A percentile compares a stretch with the other conserved stretches of the same genome.
phyloP scores from a whole-genome alignment of 1,140 invertebrate species.

The Colletes gigas region DNA sequence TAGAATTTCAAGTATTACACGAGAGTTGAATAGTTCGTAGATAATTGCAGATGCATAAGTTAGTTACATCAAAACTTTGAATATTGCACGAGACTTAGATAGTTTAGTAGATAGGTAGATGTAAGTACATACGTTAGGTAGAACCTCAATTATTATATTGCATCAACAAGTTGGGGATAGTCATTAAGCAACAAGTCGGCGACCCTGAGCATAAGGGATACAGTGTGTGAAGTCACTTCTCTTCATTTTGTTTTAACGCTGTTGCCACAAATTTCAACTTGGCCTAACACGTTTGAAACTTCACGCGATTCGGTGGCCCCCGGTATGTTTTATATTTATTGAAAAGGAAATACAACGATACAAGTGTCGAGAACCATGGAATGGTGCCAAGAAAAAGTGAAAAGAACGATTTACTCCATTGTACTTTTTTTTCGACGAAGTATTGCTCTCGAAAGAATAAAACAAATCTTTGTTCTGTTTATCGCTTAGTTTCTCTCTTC shows the following conservation, averaged over 20 bases:
- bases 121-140: too few species aligned
- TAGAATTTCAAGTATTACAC: too few species aligned
- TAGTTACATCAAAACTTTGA: too few species aligned
- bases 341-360: background rate
- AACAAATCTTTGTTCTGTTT: background rate
- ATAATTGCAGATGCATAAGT: too few species aligned
- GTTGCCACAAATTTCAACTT: background rate
- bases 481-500: too few species aligned
- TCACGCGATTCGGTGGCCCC: background rate
- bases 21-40: too few species aligned
- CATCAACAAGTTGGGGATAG: too few species aligned
- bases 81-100: too few species aligned
- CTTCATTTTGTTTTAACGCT: background rate
- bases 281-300: background rate
- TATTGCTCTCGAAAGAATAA: background rate
- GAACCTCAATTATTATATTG: too few species aligned
- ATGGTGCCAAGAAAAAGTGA: background rate
- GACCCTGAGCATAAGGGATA: too few species aligned
- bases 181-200: too few species aligned
- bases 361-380: background rate
- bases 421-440: background rate
- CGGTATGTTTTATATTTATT: background rate
- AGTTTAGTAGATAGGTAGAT: too few species aligned
- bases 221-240: background rate
- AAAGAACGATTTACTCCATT: background rate